Base-by-base conservation (phyloP, 2,797 vertebrate species). In the Gephyroberyx darwinii region DNA sequence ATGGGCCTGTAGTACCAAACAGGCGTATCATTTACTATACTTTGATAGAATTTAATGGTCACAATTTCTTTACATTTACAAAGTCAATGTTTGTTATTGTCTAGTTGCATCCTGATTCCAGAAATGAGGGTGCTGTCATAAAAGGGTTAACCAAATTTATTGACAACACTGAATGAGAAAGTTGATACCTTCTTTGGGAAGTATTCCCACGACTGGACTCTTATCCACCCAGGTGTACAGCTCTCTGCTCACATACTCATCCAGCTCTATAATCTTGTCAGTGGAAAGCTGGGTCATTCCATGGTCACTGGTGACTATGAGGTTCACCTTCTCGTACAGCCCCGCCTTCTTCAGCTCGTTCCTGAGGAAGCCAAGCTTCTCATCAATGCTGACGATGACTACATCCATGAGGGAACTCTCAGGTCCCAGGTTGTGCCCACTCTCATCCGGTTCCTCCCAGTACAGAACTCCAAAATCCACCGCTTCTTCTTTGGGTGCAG, bases 301-400 rank as follows among this genome's bases (percentile, higher is more conserved):
- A 0, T 97, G 96, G 84, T 98, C 96, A n/a, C 96, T 98, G 26
- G 96, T 97, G 80, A 98, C 91, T 1, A 98, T 93, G 43, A 98
- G 90, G 86, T 98, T 97, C 60, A 96, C 54, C 7, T 71, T 83
- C 59, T 93, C 88, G 79, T 95, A 97, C 65, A 98, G 74, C 17
- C 93, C 93, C 0, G 93, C 95, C 4, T 86, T 91, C 85, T 93
- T 95, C 35, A 98, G 92, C 83, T 95, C 90, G 0, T 91, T 85
- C 26, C 95, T 85, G 50, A 98, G 95, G 74, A 95, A 96, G 0
- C 96, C 95, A 31, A 98, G 90, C 68, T 96, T 97, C 43, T 82
- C 87, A 47, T 98, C 97, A 33, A 96, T 88, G 47, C 93, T 95
- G 0, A 86, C 90, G 52, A 98, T 96, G 69, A 96, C 78, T 0